These are phyloP conservation scores for Oryzias javanicus DNA, from an alignment of 2,113 vertebrate species.

Conservation along the genomic window DNA sequence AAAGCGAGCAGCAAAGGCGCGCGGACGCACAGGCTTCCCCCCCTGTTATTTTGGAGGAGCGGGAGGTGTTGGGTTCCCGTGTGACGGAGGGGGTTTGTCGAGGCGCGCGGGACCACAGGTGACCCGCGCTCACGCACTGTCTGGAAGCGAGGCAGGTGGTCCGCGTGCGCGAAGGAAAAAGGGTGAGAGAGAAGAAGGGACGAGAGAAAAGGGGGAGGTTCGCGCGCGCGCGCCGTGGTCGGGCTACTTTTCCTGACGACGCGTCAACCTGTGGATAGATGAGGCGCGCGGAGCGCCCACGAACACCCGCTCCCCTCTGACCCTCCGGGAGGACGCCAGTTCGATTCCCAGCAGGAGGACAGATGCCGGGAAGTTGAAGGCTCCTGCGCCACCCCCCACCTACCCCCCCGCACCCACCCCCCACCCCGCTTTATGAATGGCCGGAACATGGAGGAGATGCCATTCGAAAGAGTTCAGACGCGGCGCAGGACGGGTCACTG, in stretches of 20 bases:
- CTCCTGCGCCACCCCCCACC: constrained; percentile 52
- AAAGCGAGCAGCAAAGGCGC: constrained; percentile 13
- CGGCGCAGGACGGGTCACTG: constrained; percentile 83
- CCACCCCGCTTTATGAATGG: constrained; percentile 88
- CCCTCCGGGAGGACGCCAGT: constrained; percentile 41
- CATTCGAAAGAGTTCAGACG: constrained; percentile 85
- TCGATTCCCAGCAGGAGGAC: constrained; percentile 52
- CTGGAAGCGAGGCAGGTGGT: constrained; percentile 57
- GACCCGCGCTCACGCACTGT: constrained; percentile 32
- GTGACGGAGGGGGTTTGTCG: constrained; percentile 57
- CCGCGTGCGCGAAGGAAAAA: constrained; percentile 10
- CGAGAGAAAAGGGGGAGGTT: constrained; percentile 11
- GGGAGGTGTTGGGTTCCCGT: background rate
- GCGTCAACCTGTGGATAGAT: constrained; percentile 75
- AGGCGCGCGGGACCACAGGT: constrained; percentile 62
- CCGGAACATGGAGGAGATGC: constrained; percentile 91
- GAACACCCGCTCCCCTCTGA: constrained; percentile 1
- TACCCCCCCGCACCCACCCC: background rate
- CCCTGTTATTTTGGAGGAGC: background rate
- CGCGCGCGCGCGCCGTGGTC: constrained; percentile 42
- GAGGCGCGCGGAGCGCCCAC: constrained; percentile 55
- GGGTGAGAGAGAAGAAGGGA: constrained; percentile 9
- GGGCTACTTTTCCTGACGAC: constrained; percentile 64
- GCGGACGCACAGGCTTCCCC: no score
- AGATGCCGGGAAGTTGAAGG: constrained; percentile 58